Evolutionary conservation across 2,113 vertebrate species (phyloP).

Genomic region (Hypocryptadius cinnamomeus): DNA sequence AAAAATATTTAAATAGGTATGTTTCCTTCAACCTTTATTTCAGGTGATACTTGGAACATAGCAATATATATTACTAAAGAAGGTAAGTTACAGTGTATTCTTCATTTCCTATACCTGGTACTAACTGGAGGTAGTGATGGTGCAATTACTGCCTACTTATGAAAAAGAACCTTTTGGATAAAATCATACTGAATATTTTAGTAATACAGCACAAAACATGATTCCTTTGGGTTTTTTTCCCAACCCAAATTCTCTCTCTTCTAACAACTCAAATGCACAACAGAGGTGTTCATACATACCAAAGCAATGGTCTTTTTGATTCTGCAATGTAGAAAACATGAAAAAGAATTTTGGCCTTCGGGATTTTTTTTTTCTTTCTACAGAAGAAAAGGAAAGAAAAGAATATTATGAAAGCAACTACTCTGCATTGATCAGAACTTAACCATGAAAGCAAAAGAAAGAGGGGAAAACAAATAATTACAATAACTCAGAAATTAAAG

Average conservation of each 20-base stretch:
- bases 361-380: not conserved
- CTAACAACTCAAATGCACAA: not conserved
- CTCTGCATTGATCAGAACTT: not conserved
- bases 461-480: not conserved
- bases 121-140: not conserved
- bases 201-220: not conserved
- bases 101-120: not conserved
- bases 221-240: not conserved
- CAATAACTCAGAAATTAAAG: not conserved
- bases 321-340: not conserved
- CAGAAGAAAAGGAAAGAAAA: not conserved
- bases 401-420: not conserved
- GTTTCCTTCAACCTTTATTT: not conserved
- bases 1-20: constrained; percentile 12
- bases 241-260: not conserved
- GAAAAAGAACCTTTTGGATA: not conserved
- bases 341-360: not conserved
- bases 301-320: not conserved
- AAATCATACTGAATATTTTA: not conserved
- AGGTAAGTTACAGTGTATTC: not conserved
- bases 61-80: not conserved
- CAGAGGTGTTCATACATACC: not conserved
- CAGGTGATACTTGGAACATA: not conserved
- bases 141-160: not conserved
- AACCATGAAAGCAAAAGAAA: not conserved